phyloP scores from a whole-genome alignment of 2,797 vertebrate genomes.

The Lithobates sylvaticus region DNA sequence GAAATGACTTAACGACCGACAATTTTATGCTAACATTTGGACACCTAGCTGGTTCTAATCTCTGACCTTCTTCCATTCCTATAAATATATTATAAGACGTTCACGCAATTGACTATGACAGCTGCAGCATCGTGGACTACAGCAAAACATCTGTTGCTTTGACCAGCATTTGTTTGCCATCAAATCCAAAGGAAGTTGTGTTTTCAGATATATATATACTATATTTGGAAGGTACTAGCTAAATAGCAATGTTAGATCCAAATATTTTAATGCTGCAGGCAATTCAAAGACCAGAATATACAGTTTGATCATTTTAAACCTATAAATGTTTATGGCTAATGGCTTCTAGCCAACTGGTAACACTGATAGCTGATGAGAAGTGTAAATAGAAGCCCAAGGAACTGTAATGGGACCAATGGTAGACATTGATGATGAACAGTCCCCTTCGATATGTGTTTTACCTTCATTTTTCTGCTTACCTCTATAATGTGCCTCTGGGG shows the following conservation, averaged over 20 bases:
- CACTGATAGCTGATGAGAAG: neutral
- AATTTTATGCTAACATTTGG: constrained; percentile 45
- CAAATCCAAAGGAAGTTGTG: neutral
- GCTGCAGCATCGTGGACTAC: constrained; percentile 6
- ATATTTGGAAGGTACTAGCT: neutral
- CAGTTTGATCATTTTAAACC: neutral
- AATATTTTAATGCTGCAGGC: neutral
- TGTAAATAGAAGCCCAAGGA: neutral
- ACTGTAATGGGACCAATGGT: neutral
- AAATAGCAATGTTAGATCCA: neutral
- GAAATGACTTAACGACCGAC: constrained; percentile 46
- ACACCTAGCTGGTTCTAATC: constrained; percentile 21
- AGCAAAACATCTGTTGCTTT: constrained; percentile 11
- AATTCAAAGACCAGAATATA: neutral
- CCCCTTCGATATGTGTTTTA: too few species aligned
- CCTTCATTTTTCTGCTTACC: too few species aligned
- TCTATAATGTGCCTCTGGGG: too few species aligned
- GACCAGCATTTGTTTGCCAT: neutral
- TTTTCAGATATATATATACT: neutral
- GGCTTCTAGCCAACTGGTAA: neutral
- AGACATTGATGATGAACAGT: too few species aligned
- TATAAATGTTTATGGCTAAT: neutral
- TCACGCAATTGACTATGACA: constrained; percentile 20
- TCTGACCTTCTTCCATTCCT: constrained; percentile 28
- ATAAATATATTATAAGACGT: constrained; percentile 33